Evolutionary conservation across 2,113 vertebrate genomes (phyloP), one percentile per base, ranked within the genome.

Genomic region (Chauna torquata): DNA sequence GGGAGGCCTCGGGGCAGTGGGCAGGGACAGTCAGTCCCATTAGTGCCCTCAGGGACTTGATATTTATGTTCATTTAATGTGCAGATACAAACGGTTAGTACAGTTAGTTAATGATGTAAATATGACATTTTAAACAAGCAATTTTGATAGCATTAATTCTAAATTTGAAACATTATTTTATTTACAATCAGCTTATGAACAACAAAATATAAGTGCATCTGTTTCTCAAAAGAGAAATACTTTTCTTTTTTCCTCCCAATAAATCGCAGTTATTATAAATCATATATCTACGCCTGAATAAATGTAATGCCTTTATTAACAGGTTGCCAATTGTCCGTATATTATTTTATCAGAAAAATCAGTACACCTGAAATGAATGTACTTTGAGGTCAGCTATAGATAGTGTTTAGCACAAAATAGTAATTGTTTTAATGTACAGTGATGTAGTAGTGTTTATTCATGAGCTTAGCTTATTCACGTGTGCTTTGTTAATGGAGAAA

Each of bases 381-480:
- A 57, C 25, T 44, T 65, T 49, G 27, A 49, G 4, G 11, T 70
- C 19, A 38, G 5, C 12, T 59, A 36, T 18, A 45, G 14, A 36
- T 16, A 45, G 16, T 17, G 8, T 27, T 77, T 27, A 71, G 17
- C 11, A 58, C 6, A 57, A 83, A 83, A 61, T 6, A 69, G 4
- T 32, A 54, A 49, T 4, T 44, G 3, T 38, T 95, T 82, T 65
- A 40, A 18, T 69, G 8, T 61, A 23, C 4, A 14, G 34, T 25
- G 11, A 28, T 28, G 6, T 69, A 50, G 42, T 10, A 16, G 11
- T 6, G 75, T 86, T 88, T 28, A 32, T 47, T 69, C 9, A 30
- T 50, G 11, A 74, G 3, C 4, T 6, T 27, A 62, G 4, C 15
- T 6, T 52, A 1, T 16, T 69, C 45, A 5, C 5, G 2, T 22